These are phyloP conservation scores for Paramisgurnus dabryanus DNA, from an alignment of 2,113 vertebrate genomes.

Conservation along the genomic window DNA sequence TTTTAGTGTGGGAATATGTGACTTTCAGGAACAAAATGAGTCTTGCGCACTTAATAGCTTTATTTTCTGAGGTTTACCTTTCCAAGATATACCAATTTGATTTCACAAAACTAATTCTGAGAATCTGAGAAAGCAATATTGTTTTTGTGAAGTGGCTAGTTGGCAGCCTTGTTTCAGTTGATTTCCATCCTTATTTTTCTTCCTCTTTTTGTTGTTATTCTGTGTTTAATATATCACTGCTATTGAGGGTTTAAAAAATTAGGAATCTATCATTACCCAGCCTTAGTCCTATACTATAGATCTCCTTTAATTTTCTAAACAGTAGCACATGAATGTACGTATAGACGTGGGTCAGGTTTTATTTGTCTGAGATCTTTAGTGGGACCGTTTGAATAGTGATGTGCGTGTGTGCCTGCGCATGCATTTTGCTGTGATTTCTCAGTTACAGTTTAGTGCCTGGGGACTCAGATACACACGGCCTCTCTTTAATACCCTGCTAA, in stretches of 20 bases:
- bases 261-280: slow-evolving; percentile 15
- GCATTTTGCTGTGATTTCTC: slow-evolving; percentile 5
- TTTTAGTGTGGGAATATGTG: too few species aligned
- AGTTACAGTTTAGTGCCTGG: slow-evolving; percentile 26
- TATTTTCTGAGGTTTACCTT: too few species aligned
- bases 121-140: too few species aligned
- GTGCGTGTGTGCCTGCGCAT: slow-evolving; percentile 1
- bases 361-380: not conserved
- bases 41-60: too few species aligned
- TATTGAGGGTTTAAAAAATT: not conserved
- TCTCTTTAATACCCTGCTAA: slow-evolving; percentile 35
- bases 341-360: slow-evolving; percentile 8
- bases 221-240: not conserved
- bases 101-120: too few species aligned
- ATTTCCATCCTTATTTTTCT: not conserved
- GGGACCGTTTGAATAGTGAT: too few species aligned
- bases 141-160: not conserved
- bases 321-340: not conserved
- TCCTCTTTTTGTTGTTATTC: not conserved
- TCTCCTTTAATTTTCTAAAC: not conserved
- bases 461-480: slow-evolving; percentile 26
- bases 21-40: too few species aligned
- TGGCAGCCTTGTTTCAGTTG: slow-evolving; percentile 6
- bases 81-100: too few species aligned
- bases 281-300: not conserved